Evolutionary conservation across 2,888 invertebrate genomes (phyloP).

Genomic region (Drosophila pseudotakahashii): DNA sequence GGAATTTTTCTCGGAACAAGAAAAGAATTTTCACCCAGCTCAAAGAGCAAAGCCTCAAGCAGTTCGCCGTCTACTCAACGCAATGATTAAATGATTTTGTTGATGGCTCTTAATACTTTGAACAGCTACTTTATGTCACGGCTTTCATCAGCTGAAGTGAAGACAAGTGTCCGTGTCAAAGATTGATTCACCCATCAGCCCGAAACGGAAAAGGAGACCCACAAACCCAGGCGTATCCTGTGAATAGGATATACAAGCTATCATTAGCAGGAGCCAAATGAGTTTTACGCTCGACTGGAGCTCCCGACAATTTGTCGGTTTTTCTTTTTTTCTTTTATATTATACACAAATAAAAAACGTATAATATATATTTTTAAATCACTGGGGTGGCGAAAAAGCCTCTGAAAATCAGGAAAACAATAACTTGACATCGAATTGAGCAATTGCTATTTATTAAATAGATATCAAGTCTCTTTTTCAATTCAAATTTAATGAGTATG

Average conservation of each 20-base stretch:
- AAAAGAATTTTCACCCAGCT: constrained; percentile 10
- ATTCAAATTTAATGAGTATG: neutral
- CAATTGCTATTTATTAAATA: too few relatives aligned
- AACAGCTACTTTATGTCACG: constrained; percentile 40
- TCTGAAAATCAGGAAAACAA: too few relatives aligned
- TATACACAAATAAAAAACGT: constrained; percentile 2
- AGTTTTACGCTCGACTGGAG: constrained; percentile 55
- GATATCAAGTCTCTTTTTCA: too few relatives aligned
- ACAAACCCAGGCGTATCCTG: constrained; percentile 10
- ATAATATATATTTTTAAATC: neutral
- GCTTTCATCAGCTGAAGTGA: constrained; percentile 22
- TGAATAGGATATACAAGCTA: constrained; percentile 23
- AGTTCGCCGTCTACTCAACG: constrained; percentile 13
- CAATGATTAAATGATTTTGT: constrained; percentile 41
- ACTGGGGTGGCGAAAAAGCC: neutral
- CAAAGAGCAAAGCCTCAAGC: constrained; percentile 2
- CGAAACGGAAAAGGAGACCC: constrained; percentile 17
- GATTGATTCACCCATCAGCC: constrained; percentile 34
- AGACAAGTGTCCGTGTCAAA: constrained; percentile 34
- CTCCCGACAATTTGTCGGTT: constrained; percentile 35
- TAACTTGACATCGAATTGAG: too few relatives aligned
- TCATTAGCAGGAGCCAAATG: constrained; percentile 47
- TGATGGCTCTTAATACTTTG: constrained; percentile 40
- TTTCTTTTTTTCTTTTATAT: constrained; percentile 21
- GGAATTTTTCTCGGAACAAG: neutral